Percentiles rank a stretch among this genome's conserved stretches.
phyloP scores from a whole-genome alignment of 2,888 invertebrate genomes.

The Hermaeophaga mercurialis region DNA sequence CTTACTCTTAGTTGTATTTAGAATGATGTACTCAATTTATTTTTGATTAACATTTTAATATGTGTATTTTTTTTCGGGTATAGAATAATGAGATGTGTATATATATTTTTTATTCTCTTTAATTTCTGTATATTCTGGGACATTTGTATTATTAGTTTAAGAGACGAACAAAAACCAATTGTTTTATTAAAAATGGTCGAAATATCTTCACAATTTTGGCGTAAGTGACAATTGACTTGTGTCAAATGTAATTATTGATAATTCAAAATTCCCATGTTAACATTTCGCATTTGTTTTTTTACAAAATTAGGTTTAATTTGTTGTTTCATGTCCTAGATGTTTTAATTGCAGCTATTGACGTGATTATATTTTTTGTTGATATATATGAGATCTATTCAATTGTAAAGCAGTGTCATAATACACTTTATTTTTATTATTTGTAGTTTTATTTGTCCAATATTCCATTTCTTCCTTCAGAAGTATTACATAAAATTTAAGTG shows the following conservation, averaged over 20 bases:
- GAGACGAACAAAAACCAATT: neutral
- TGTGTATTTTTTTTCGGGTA: slow-evolving; percentile 1
- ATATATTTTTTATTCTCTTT: slow-evolving; percentile 3
- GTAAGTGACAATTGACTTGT: too few relatives aligned
- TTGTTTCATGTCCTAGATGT: slow-evolving; percentile 17
- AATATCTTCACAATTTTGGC: neutral
- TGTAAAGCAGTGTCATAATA: slow-evolving; percentile 44
- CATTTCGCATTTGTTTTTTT: too few relatives aligned
- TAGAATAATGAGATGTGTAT: neutral
- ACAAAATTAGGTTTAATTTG: too few relatives aligned
- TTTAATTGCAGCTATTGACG: slow-evolving; percentile 25
- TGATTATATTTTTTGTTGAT: slow-evolving; percentile 36
- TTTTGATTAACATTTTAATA: neutral
- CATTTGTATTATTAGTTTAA: neutral
- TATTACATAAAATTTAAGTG: too few relatives aligned
- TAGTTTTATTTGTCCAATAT: neutral
- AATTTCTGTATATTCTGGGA: slow-evolving; percentile 12
- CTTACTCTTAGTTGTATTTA: neutral
- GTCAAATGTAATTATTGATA: too few relatives aligned
- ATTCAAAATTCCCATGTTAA: too few relatives aligned
- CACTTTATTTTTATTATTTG: slow-evolving; percentile 43
- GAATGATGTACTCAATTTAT: slow-evolving; percentile 11
- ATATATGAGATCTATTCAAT: slow-evolving; percentile 41
- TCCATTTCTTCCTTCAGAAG: too few relatives aligned
- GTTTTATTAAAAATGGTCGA: neutral